A percentile compares a stretch with the other conserved stretches of the same genome.
phyloP scores from a whole-genome alignment of 2,797 vertebrate species.

The Tachyglossus aculeatus region DNA sequence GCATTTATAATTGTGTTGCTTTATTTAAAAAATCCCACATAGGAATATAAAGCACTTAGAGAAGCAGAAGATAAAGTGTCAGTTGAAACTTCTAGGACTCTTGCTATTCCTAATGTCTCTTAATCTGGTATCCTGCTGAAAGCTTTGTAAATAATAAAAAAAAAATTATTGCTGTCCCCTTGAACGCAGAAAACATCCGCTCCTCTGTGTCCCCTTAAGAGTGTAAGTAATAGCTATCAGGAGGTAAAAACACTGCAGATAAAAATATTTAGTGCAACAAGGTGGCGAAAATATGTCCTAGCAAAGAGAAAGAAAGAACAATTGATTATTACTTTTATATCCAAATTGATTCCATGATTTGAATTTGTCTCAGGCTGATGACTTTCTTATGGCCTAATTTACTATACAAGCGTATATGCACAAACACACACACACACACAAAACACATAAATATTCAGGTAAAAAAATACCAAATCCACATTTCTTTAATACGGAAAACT shows the following conservation, averaged over 20 bases:
- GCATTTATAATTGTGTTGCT: background rate
- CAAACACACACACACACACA: no score
- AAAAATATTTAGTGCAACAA: background rate
- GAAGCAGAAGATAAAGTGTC: background rate
- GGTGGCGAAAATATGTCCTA: background rate
- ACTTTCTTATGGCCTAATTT: no score
- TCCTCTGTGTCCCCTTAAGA: background rate
- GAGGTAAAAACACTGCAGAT: constrained; percentile 8
- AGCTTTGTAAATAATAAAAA: background rate
- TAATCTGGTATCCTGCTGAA: background rate
- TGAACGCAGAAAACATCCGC: background rate
- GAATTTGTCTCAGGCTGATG: no score
- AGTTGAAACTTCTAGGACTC: no score
- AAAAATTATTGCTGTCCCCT: background rate
- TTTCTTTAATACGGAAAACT: no score
- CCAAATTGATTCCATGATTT: background rate
- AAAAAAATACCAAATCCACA: no score
- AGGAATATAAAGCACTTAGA: background rate
- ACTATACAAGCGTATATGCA: no score
- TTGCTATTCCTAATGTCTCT: background rate
- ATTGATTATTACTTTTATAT: background rate
- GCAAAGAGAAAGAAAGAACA: background rate
- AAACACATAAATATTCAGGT: no score
- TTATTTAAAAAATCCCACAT: no score
- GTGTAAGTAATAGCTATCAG: background rate